Percentiles rank a stretch among this genome's conserved stretches.
These are phyloP conservation scores for Hoplodrina ambigua DNA, from an alignment of 2,888 invertebrate genomes.

Conservation along the genomic window DNA sequence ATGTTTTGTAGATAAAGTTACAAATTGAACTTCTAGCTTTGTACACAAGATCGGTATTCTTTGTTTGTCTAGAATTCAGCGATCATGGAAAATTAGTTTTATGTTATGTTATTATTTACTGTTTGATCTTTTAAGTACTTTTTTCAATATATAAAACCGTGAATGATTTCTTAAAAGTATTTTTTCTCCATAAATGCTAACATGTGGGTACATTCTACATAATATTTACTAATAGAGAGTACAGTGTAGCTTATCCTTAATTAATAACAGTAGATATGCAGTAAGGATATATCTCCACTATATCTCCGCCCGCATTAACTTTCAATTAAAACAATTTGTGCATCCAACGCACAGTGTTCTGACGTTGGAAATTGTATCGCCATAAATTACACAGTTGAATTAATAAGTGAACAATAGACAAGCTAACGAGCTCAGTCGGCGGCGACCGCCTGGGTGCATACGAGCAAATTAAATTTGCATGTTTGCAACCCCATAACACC, in stretches of 20 bases:
- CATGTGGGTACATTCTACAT: constrained; percentile 38
- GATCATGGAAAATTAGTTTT: constrained; percentile 39
- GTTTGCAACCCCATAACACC: constrained; percentile 82
- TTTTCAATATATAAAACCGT: constrained; percentile 1
- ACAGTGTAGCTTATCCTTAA: constrained; percentile 35
- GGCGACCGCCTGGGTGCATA: constrained; percentile 81
- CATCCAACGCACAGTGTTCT: constrained; percentile 71
- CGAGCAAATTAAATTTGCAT: constrained; percentile 88
- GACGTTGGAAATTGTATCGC: constrained; percentile 72
- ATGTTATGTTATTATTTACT: constrained; percentile 38
- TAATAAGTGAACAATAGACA: constrained; percentile 86
- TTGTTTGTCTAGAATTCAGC: constrained; percentile 45
- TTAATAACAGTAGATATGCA: constrained; percentile 44
- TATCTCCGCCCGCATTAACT: constrained; percentile 83
- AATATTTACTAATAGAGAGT: constrained; percentile 21
- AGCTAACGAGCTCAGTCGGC: constrained; percentile 82
- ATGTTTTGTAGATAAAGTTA: constrained; percentile 7
- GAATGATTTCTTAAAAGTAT: background rate
- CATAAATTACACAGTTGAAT: constrained; percentile 87
- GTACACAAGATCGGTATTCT: constrained; percentile 38
- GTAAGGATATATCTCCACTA: constrained; percentile 31
- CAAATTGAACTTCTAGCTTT: constrained; percentile 9
- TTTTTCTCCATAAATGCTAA: background rate
- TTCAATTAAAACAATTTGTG: constrained; percentile 88
- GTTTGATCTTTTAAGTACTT: constrained; percentile 15